Base-by-base conservation (phyloP, 2,113 vertebrate genomes). In the Sorex fumeus region DNA sequence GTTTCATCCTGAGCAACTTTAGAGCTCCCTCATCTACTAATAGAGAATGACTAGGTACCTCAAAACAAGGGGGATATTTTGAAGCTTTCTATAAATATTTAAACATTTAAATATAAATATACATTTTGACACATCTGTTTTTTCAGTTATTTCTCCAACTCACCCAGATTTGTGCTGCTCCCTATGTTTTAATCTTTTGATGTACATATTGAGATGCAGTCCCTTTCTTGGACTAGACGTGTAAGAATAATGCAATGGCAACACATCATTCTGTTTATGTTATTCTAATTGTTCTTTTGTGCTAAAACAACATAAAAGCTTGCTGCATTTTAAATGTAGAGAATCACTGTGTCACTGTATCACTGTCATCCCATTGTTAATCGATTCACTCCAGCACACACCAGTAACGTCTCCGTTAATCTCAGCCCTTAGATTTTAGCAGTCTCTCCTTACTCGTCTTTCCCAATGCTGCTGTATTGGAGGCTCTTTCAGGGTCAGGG, bases 21-120 rank as follows among this genome's bases (percentile, higher is more conserved):
- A 53, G 53, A 4, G 53, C 13, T 19, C 53, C 53, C 53, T 16
- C 53, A 53, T 50, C 60, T 62, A 69, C 36, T 67, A 87, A 82
- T 13, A 92, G 27, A 30, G 62, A 92, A 40, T 1, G 1, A 53
- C 18, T 36, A 45, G 4, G 15, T 76, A 1, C 12, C 9, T 8
- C 57, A 34, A 82, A 92, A 62, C 21, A 34, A 10, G 53, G 18
- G 53, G 9, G 27, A 30, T 13, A 67, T 1, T 25, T 87, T 90
- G 21, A 66, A 45, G 67, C 11, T 2, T 28, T 67, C 12, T 79
- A n/a, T 43, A 92, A 84, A 72, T 25, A 36, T 30, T 82, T 83
- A 60, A 80, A 91, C 5, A 43, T 57, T 80, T 43, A 90, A 74
- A 88, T 79, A 8, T 3, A 78, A 88, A 80, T 67, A 36, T 40